Percentiles rank a stretch among this genome's conserved stretches.
These are phyloP conservation scores for Andrena dorsata DNA, from an alignment of 2,888 invertebrate species.

Conservation along the genomic window DNA sequence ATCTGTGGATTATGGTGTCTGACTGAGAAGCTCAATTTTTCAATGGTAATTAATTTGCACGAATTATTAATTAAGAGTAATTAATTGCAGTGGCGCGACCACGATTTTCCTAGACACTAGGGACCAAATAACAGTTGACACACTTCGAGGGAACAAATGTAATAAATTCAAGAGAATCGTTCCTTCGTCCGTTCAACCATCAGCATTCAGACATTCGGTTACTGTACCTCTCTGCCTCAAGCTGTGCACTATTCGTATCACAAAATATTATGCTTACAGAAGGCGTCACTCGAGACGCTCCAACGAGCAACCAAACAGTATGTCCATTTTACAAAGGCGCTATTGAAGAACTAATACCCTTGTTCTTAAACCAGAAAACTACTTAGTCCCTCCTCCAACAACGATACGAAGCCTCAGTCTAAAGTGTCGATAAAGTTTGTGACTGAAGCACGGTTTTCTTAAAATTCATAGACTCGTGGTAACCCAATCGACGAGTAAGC, in stretches of 20 bases:
- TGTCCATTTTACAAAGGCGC: no score
- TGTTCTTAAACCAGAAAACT: no score
- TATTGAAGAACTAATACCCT: no score
- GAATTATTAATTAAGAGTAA: not conserved
- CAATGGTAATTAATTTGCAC: not conserved
- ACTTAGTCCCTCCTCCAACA: no score
- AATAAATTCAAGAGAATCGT: constrained; percentile 26
- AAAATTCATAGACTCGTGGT: not conserved
- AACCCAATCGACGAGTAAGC: not conserved
- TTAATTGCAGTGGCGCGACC: not conserved
- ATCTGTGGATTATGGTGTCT: no score
- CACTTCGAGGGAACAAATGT: not conserved
- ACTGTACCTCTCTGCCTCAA: not conserved
- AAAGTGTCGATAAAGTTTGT: no score
- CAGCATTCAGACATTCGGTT: constrained; percentile 1
- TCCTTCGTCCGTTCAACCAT: constrained; percentile 20
- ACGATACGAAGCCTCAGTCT: no score
- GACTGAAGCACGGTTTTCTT: not conserved
- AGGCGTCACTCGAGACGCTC: not conserved
- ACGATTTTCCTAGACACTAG: constrained; percentile 8
- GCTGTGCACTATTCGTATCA: constrained; percentile 10
- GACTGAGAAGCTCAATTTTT: not conserved
- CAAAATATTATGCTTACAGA: not conserved
- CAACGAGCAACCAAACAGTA: no score
- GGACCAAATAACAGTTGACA: constrained; percentile 5